Evolutionary conservation across 2,113 vertebrate genomes (phyloP).

Genomic region (Cepphus grylle): DNA sequence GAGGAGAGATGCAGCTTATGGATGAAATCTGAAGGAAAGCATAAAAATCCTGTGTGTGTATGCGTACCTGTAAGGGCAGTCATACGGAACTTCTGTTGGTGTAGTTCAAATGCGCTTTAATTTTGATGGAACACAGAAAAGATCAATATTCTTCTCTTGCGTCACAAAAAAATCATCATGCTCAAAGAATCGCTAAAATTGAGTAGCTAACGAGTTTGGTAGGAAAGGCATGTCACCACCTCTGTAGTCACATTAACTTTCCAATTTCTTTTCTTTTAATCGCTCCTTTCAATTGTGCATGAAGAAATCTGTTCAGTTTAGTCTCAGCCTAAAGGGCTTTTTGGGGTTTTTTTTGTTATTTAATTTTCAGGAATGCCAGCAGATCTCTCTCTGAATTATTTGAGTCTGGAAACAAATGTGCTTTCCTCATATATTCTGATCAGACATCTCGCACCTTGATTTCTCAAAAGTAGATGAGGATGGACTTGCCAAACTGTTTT

Average conservation of each 20-base stretch:
- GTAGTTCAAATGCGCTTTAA: background rate
- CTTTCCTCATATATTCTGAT: background rate
- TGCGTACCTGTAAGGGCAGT: background rate
- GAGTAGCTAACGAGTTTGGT: background rate
- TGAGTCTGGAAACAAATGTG: background rate
- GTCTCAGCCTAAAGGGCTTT: background rate
- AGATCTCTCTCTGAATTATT: background rate
- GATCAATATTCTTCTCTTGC: background rate
- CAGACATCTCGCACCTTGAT: background rate
- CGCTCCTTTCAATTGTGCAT: slow-evolving; percentile 1
- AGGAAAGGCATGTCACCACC: background rate
- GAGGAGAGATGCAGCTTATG: background rate
- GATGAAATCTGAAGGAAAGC: background rate
- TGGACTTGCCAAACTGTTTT: background rate
- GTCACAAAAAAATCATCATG: background rate
- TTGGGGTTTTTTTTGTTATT: background rate
- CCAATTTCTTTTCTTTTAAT: slow-evolving; percentile 39
- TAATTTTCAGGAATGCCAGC: background rate
- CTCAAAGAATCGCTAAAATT: background rate
- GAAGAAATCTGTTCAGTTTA: slow-evolving; percentile 27
- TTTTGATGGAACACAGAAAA: background rate
- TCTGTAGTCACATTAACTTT: slow-evolving; percentile 6
- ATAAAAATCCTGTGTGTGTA: background rate
- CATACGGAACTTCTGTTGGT: background rate
- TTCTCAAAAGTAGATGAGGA: background rate